A percentile compares a stretch with the other conserved stretches of the same genome.
Conservation (phyloP, 2,113 vertebrate species). For the Fulmarus glacialis region DNA sequence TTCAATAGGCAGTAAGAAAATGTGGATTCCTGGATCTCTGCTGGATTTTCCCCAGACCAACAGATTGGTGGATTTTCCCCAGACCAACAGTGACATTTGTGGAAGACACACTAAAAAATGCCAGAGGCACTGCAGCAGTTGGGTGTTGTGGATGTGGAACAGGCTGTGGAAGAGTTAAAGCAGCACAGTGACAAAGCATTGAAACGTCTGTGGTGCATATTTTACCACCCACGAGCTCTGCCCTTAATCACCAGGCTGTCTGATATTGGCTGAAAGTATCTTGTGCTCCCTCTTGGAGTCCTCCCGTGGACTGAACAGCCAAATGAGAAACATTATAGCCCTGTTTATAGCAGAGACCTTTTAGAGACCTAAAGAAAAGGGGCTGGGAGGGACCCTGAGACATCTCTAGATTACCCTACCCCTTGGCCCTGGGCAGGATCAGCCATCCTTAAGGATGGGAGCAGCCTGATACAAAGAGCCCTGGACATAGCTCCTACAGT, state of each 20-base stretch:
- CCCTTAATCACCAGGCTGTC: not conserved
- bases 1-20: not conserved
- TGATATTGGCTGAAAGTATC: not conserved
- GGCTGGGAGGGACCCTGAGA: not conserved
- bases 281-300: not conserved
- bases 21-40: not conserved
- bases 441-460: not conserved
- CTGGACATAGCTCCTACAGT: not conserved
- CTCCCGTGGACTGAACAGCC: not conserved
- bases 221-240: not conserved
- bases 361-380: not conserved
- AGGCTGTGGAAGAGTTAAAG: not conserved
- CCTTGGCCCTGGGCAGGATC: not conserved
- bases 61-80: not conserved
- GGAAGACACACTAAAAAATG: not conserved
- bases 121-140: not conserved
- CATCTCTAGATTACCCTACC: not conserved
- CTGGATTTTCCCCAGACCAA: not conserved
- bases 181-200: not conserved
- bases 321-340: not conserved
- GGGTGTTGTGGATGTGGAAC: not conserved
- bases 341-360: not conserved
- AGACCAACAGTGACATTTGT: not conserved
- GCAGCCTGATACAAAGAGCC: not conserved
- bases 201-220: accelerated